A percentile compares a stretch with the other conserved stretches of the same genome.
These are phyloP conservation scores for Gouania willdenowi DNA, from an alignment of 2,797 vertebrate species.

Conservation along the genomic window DNA sequence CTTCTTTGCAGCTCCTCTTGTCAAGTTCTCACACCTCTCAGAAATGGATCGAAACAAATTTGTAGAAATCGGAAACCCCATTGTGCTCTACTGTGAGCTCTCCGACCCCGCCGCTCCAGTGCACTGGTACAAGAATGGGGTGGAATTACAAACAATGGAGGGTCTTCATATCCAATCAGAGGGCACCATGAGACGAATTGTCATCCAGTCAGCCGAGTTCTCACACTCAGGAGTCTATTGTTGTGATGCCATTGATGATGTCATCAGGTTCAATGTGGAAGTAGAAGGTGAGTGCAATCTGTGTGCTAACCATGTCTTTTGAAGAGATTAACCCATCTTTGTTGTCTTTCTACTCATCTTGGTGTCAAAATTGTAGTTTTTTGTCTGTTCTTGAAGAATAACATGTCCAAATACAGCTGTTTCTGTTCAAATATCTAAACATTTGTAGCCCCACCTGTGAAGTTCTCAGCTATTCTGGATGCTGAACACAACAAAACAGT, in stretches of 20 bases:
- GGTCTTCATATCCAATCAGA: constrained; percentile 81
- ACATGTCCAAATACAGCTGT: constrained; percentile 7
- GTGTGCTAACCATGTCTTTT: constrained; percentile 12
- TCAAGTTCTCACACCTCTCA: constrained; percentile 78
- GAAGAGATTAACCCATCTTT: constrained; percentile 33
- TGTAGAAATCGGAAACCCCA: constrained; percentile 80
- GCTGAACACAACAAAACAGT: constrained; percentile 70
- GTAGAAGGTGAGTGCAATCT: constrained; percentile 75
- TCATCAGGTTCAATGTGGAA: constrained; percentile 82
- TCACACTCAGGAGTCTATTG: constrained; percentile 80
- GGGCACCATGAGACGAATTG: constrained; percentile 81
- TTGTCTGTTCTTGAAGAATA: constrained; percentile 3
- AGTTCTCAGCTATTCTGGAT: constrained; percentile 75
- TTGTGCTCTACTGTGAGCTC: constrained; percentile 82
- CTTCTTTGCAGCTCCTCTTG: constrained; percentile 74
- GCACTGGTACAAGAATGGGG: constrained; percentile 82
- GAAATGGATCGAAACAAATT: constrained; percentile 85
- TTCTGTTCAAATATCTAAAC: constrained; percentile 47
- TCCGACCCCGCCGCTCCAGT: constrained; percentile 75
- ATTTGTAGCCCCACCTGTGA: constrained; percentile 76
- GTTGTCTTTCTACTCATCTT: neutral
- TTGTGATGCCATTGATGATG: constrained; percentile 81
- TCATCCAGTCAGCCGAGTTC: constrained; percentile 80
- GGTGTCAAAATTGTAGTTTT: neutral
- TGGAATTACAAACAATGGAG: constrained; percentile 69